Percentiles rank a stretch among this genome's conserved stretches.
Evolutionary conservation across 2,888 invertebrate species (phyloP).

Genomic region (Macaria notata): DNA sequence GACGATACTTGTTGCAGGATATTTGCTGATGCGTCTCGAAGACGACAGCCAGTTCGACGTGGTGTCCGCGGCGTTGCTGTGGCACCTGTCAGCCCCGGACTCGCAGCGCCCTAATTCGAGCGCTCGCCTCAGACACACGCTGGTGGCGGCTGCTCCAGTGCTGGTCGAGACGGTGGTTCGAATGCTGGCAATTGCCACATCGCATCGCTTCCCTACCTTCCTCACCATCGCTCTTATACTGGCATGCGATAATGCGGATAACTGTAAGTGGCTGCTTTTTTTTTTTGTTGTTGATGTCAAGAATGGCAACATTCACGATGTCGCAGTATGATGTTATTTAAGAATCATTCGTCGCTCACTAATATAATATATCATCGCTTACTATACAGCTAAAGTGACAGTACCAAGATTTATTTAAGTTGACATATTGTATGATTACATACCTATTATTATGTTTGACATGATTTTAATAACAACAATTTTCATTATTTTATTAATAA

Average conservation of each 20-base stretch:
- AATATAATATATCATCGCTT: too few relatives aligned
- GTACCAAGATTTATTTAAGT: too few relatives aligned
- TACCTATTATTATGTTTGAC: too few relatives aligned
- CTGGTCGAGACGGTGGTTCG: conserved; percentile 47
- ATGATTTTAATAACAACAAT: too few relatives aligned
- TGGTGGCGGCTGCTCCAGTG: conserved; percentile 48
- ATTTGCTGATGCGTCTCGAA: conserved; percentile 55
- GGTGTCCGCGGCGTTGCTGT: conserved; percentile 50
- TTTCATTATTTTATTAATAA: too few relatives aligned
- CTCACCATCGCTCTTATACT: conserved; percentile 54
- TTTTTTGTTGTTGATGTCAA: too few relatives aligned
- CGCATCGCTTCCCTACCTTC: conserved; percentile 51
- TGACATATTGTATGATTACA: too few relatives aligned
- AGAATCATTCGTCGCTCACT: too few relatives aligned
- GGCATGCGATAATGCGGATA: conserved; percentile 51
- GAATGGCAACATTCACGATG: too few relatives aligned
- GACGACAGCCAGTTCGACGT: conserved; percentile 54
- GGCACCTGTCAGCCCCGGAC: conserved; percentile 58
- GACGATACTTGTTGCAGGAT: conserved; percentile 43
- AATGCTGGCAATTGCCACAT: conserved; percentile 55
- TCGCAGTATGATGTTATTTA: too few relatives aligned
- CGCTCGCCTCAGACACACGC: conserved; percentile 31
- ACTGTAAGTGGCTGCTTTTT: conserved; percentile 48
- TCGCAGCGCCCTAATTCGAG: too few relatives aligned
- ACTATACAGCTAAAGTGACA: too few relatives aligned